Evolutionary conservation across 2,113 vertebrate species (phyloP).

Genomic region (Plectropomus leopardus): DNA sequence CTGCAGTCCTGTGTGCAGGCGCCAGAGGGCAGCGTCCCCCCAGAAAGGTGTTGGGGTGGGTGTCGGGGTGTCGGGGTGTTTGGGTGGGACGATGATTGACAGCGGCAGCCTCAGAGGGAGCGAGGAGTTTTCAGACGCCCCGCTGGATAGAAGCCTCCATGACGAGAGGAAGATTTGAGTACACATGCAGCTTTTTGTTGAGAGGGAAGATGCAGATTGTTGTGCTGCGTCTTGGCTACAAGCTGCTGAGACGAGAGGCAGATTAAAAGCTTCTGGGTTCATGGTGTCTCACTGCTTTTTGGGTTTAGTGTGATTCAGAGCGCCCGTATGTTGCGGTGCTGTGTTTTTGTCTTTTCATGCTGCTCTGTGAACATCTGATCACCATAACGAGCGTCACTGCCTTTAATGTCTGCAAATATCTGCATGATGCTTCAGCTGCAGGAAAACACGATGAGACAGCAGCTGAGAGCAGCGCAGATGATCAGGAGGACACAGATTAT

Average conservation of each 20-base stretch:
- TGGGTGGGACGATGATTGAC: too few species aligned
- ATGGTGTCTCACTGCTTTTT: conserved; percentile 27
- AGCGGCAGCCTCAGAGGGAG: conserved; percentile 35
- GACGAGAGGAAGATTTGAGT: conserved; percentile 27
- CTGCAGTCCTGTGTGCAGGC: conserved; percentile 51
- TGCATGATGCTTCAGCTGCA: background rate
- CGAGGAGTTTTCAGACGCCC: conserved; percentile 46
- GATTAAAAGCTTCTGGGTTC: conserved; percentile 60
- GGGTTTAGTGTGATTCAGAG: conserved; percentile 37
- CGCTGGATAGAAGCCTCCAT: conserved; percentile 35
- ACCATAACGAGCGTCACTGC: background rate
- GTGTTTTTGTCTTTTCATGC: conserved; percentile 22
- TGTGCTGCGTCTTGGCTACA: conserved; percentile 38
- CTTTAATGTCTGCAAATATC: conserved; percentile 13
- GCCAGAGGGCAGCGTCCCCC: conserved; percentile 59
- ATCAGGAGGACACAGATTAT: too few species aligned
- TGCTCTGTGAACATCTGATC: conserved; percentile 47
- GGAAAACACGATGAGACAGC: background rate
- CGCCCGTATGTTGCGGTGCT: conserved; percentile 6
- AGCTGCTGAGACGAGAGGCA: conserved; percentile 49
- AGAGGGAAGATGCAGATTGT: conserved; percentile 29
- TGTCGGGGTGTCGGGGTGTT: too few species aligned
- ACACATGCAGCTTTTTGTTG: conserved; percentile 55
- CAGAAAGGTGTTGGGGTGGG: conserved; percentile 15
- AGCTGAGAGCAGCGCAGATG: background rate